These are phyloP conservation scores for Euwallacea fornicatus DNA, from an alignment of 1,140 invertebrate genomes.

Conservation along the genomic window DNA sequence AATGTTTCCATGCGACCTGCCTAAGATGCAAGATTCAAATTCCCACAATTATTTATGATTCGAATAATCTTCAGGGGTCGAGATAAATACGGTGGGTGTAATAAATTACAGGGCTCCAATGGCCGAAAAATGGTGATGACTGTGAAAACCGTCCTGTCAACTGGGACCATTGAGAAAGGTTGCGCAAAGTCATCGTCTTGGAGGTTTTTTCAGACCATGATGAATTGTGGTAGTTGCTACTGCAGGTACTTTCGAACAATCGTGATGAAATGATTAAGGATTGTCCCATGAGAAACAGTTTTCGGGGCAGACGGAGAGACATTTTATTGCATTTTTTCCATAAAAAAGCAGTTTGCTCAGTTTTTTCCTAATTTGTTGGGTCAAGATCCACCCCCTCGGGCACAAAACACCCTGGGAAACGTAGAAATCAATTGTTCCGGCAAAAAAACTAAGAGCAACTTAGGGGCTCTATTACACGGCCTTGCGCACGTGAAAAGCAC, in stretches of 20 bases:
- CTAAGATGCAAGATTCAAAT: neutral
- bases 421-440: conserved; percentile 26
- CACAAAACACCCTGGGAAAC: conserved; percentile 30
- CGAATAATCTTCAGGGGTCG: neutral
- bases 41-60: conserved; percentile 12
- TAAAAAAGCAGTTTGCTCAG: no score
- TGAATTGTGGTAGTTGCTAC: conserved; percentile 24
- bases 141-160: conserved; percentile 17
- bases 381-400: conserved; percentile 4
- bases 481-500: conserved; percentile 40
- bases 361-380: no score
- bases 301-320: no score
- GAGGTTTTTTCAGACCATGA: conserved; percentile 22
- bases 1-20: no score
- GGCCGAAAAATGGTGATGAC: conserved; percentile 27
- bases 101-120: conserved; percentile 30
- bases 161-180: conserved; percentile 17
- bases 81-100: conserved; percentile 28
- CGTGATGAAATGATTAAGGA: conserved; percentile 17
- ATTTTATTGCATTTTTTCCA: no score
- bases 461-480: conserved; percentile 30
- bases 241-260: conserved; percentile 10
- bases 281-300: neutral
- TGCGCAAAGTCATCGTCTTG: conserved; percentile 18
- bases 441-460: conserved; percentile 24